Conservation (phyloP, 2,113 vertebrate species). For the Gasterosteus aculeatus region DNA sequence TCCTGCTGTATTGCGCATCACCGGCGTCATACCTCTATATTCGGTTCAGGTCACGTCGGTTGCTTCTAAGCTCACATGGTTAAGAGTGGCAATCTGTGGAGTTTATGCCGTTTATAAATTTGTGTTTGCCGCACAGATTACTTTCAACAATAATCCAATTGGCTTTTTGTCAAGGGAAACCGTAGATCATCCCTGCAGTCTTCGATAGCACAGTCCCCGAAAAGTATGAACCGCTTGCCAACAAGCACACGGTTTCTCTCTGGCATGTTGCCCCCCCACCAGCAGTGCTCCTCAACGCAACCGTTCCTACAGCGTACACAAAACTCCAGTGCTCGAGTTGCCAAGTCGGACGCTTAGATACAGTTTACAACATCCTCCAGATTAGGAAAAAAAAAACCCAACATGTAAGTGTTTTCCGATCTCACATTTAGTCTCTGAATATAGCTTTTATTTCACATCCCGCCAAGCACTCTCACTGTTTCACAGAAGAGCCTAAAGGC, state of each 20-base stretch:
- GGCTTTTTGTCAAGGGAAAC: background rate
- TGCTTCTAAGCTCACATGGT: background rate
- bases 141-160: background rate
- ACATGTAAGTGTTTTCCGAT: background rate
- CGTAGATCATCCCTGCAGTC: background rate
- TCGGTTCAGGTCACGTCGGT: background rate
- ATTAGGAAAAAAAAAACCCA: background rate
- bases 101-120: background rate
- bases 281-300: background rate
- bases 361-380: background rate
- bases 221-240: background rate
- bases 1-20: background rate
- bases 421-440: background rate
- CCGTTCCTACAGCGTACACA: background rate
- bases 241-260: background rate
- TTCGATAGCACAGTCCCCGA: background rate
- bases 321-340: background rate
- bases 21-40: background rate
- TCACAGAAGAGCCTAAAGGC: background rate
- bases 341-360: background rate
- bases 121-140: background rate
- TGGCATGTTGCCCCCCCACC: background rate
- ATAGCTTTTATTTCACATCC: slow-evolving; percentile 3
- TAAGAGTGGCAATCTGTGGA: background rate
- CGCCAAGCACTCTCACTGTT: background rate